phyloP scores from a whole-genome alignment of 2,797 vertebrate species.

The Gymnopithys bicolor region DNA sequence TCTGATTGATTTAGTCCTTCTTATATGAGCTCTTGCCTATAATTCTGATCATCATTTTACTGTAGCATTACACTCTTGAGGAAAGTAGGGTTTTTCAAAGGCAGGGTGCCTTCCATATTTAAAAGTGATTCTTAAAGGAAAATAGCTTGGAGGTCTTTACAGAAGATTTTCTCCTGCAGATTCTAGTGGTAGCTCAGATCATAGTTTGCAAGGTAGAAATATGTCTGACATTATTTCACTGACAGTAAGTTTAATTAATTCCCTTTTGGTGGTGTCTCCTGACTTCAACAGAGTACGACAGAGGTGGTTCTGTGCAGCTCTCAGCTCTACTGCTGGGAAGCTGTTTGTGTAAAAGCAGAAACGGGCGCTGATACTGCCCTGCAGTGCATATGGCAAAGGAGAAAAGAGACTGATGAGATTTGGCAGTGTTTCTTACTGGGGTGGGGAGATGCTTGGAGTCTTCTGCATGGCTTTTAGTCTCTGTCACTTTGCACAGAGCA shows the following conservation, averaged over 20 bases:
- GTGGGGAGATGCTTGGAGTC: not conserved
- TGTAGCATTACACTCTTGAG: not conserved
- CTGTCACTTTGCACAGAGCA: not conserved
- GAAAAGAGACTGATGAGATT: not conserved
- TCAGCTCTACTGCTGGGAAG: not conserved
- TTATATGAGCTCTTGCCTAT: conserved; percentile 34
- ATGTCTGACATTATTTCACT: not conserved
- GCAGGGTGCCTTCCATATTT: not conserved
- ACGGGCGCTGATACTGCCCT: not conserved
- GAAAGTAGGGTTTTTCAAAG: conserved; percentile 3
- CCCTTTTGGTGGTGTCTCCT: not conserved
- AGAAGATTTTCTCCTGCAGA: not conserved
- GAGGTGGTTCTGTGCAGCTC: not conserved
- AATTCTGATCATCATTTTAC: conserved; percentile 1
- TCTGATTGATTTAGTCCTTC: conserved; percentile 17
- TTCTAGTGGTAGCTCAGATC: not conserved
- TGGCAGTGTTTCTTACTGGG: not conserved
- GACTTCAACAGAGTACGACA: not conserved
- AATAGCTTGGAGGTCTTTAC: not conserved
- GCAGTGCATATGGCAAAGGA: not conserved
- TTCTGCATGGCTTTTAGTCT: not conserved
- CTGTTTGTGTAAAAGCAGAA: not conserved
- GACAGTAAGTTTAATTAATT: not conserved
- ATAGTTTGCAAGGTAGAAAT: not conserved
- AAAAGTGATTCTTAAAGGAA: not conserved